phyloP scores from a whole-genome alignment of 2,888 invertebrate genomes.

The Dicranocentrus wangi region DNA sequence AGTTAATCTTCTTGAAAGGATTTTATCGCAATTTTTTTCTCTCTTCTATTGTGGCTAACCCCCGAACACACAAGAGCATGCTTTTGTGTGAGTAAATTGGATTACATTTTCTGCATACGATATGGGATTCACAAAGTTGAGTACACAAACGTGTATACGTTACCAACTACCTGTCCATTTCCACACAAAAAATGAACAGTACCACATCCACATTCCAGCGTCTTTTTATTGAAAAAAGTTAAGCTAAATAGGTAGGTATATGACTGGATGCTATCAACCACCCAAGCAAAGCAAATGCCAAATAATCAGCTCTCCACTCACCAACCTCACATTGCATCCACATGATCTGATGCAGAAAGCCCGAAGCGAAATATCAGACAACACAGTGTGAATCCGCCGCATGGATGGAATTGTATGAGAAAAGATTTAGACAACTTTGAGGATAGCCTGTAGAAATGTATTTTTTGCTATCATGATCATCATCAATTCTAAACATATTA shows the following conservation, averaged over 20 bases:
- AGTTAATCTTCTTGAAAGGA: not conserved
- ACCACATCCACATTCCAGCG: conserved; percentile 21
- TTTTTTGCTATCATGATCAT: conserved; percentile 40
- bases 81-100: not conserved
- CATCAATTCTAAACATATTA: conserved; percentile 38
- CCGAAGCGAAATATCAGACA: conserved; percentile 25
- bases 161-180: not conserved
- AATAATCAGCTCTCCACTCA: conserved; percentile 11
- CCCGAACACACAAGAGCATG: too few relatives aligned
- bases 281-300: conserved; percentile 46
- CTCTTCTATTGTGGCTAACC: too few relatives aligned
- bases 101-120: not conserved
- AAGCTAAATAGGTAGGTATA: conserved; percentile 16
- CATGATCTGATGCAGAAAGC: conserved; percentile 33
- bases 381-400: too few relatives aligned
- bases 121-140: not conserved
- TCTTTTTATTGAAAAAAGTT: conserved; percentile 28
- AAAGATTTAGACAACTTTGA: not conserved
- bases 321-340: not conserved
- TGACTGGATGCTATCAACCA: conserved; percentile 37
- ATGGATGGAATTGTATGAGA: too few relatives aligned
- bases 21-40: not conserved
- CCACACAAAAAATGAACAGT: conserved; percentile 11
- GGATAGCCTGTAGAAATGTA: conserved; percentile 46
- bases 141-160: not conserved